Evolutionary conservation across 2,888 invertebrate genomes (phyloP).

Genomic region (Balanococcus diminutus): DNA sequence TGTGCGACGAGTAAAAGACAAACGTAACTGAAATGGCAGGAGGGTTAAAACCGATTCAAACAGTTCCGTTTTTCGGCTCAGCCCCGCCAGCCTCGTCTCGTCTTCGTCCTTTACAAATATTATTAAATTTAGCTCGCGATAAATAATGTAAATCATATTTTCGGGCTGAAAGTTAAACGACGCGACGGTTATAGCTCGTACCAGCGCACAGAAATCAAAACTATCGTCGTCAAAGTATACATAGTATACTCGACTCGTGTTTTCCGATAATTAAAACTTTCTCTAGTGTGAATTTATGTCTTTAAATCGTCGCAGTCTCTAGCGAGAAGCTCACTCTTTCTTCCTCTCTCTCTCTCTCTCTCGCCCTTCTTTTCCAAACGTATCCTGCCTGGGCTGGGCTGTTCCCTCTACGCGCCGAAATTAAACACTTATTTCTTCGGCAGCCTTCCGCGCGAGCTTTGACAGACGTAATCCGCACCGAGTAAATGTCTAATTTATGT

Average conservation of each 20-base stretch:
- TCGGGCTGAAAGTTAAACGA: neutral
- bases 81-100: no score
- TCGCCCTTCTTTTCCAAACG: neutral
- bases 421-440: conserved; percentile 25
- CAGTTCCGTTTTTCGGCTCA: neutral
- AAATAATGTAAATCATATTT: conserved; percentile 54
- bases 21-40: neutral
- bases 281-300: conserved; percentile 37
- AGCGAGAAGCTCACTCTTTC: neutral
- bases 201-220: conserved; percentile 47
- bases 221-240: conserved; percentile 33
- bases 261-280: conserved; percentile 52
- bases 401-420: neutral
- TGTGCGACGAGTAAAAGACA: neutral
- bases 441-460: neutral
- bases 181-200: no score
- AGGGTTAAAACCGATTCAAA: conserved; percentile 33
- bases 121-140: conserved; percentile 49
- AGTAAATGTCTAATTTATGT: conserved; percentile 11
- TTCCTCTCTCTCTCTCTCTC: neutral
- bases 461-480: conserved; percentile 36
- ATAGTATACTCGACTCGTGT: neutral
- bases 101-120: conserved; percentile 19
- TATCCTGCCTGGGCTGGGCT: neutral
- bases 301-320: conserved; percentile 15